phyloP scores from a whole-genome alignment of 2,888 invertebrate species.

The Zhuqinia jingwanae region DNA sequence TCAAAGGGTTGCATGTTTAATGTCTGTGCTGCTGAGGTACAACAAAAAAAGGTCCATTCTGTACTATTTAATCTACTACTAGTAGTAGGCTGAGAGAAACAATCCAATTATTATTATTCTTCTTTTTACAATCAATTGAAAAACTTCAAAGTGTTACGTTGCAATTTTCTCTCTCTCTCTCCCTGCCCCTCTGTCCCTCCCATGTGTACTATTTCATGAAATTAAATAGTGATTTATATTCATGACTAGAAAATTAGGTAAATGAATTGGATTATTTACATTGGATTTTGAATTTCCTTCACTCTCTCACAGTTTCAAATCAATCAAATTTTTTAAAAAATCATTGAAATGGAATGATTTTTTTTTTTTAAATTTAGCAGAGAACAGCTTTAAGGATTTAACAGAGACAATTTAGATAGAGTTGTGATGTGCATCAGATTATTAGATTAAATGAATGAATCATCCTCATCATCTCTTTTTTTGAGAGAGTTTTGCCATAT shows the following conservation, averaged over 20 bases:
- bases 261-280: constrained; percentile 22
- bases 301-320: constrained; percentile 1
- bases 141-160: too few species aligned
- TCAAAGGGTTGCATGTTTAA: not conserved
- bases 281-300: not conserved
- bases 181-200: too few species aligned
- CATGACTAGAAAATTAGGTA: constrained; percentile 8
- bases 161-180: too few species aligned
- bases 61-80: too few species aligned
- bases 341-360: constrained; percentile 21
- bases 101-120: too few species aligned
- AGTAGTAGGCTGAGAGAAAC: too few species aligned
- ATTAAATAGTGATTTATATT: constrained; percentile 15
- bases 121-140: too few species aligned
- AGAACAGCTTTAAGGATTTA: too few species aligned
- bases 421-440: not conserved
- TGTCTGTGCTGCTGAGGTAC: not conserved
- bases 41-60: too few species aligned
- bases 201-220: not conserved
- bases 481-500: constrained; percentile 23
- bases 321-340: constrained; percentile 1
- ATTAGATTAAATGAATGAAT: not conserved
- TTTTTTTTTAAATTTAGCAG: not conserved
- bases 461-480: too few species aligned
- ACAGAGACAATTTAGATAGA: too few species aligned